A percentile compares a stretch with the other conserved stretches of the same genome.
phyloP scores from a whole-genome alignment of 37 sponge, comb jelly and placozoan genomes.

The Diacarnus erythraeanus region DNA sequence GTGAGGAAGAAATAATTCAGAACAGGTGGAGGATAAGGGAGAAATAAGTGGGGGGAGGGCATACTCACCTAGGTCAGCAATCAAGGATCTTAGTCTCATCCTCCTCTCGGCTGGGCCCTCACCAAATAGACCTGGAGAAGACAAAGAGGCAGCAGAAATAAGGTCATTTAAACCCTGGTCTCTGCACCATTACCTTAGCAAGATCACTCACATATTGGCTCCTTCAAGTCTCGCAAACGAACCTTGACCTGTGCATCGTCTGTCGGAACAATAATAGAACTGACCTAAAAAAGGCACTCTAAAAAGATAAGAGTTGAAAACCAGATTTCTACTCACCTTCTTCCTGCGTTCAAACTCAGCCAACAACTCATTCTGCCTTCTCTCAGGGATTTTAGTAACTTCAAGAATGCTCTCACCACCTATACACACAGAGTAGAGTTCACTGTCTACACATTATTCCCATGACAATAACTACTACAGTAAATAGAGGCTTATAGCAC shows the following conservation, averaged over 20 bases:
- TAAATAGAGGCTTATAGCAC: too few species aligned
- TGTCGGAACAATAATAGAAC: constrained; percentile 83
- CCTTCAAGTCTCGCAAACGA: constrained; percentile 71
- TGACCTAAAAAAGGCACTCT: constrained; percentile 41
- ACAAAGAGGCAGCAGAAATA: background rate
- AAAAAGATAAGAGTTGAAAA: background rate
- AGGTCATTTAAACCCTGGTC: background rate
- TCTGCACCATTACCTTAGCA: background rate
- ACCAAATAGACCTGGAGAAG: constrained; percentile 84
- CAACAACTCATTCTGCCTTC: constrained; percentile 76
- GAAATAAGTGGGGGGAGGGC: too few species aligned
- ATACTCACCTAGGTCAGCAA: constrained; percentile 63
- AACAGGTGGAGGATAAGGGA: too few species aligned
- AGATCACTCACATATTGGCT: constrained; percentile 79
- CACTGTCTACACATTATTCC: background rate
- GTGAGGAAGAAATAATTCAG: too few species aligned
- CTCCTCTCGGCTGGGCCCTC: constrained; percentile 97
- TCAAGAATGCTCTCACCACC: constrained; percentile 22
- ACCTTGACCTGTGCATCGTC: constrained; percentile 87
- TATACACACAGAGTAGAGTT: background rate
- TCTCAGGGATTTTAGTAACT: constrained; percentile 21
- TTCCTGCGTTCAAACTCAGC: constrained; percentile 93
- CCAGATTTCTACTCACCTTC: constrained; percentile 32
- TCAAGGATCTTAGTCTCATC: constrained; percentile 73
- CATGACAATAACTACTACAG: too few species aligned